Percentiles rank a stretch among this genome's conserved stretches.
Evolutionary conservation across 2,888 invertebrate genomes (phyloP).

Genomic region (Leptodirus hochenwartii): DNA sequence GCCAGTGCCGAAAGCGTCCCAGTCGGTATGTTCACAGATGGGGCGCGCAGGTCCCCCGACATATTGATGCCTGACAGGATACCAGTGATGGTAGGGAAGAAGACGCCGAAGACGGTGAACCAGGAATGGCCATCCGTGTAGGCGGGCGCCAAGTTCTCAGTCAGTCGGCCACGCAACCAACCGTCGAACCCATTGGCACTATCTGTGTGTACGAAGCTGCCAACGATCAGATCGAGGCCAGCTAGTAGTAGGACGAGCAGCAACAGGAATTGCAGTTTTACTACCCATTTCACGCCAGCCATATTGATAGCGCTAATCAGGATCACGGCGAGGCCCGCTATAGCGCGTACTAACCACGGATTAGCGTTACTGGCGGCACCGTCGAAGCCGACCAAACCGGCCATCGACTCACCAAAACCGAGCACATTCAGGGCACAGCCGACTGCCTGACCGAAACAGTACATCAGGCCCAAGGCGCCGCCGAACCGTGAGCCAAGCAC

Average conservation of each 20-base stretch:
- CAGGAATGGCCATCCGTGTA: constrained; percentile 71
- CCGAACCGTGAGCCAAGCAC: constrained; percentile 87
- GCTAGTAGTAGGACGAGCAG: constrained; percentile 73
- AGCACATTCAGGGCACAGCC: constrained; percentile 91
- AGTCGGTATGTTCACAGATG: constrained; percentile 82
- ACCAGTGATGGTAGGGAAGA: constrained; percentile 95
- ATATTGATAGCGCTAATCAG: constrained; percentile 80
- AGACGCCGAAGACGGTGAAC: constrained; percentile 94
- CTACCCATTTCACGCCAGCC: constrained; percentile 96
- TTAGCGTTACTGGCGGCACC: too few species aligned
- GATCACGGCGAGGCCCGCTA: constrained; percentile 75
- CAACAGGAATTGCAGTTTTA: constrained; percentile 82
- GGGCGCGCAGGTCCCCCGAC: constrained; percentile 89
- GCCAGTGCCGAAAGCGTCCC: constrained; percentile 86
- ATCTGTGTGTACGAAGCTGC: constrained; percentile 66
- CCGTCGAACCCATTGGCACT: constrained; percentile 74
- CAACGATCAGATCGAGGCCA: constrained; percentile 84
- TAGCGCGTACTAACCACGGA: constrained; percentile 77
- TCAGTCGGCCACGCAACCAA: constrained; percentile 63
- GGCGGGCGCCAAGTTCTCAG: constrained; percentile 62
- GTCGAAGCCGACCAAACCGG: constrained; percentile 55
- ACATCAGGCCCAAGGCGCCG: constrained; percentile 80
- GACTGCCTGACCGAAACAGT: constrained; percentile 94
- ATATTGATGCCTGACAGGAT: constrained; percentile 95
- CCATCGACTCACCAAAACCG: constrained; percentile 94